phyloP scores from a whole-genome alignment of 2,113 vertebrate species.

The Labeo catla region DNA sequence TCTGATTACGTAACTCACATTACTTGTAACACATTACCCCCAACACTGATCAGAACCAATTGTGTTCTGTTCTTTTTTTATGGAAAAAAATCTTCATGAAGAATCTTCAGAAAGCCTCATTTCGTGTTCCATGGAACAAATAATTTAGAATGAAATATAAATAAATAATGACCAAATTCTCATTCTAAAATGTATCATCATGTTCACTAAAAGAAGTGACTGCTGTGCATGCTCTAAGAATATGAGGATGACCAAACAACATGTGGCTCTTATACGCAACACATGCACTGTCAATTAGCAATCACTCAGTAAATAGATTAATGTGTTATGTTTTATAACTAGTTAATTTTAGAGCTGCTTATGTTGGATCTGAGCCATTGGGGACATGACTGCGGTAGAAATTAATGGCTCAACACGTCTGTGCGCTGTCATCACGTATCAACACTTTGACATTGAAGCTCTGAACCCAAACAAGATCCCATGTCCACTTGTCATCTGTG shows the following conservation, averaged over 20 bases:
- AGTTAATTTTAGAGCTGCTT: constrained; percentile 31
- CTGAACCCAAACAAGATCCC: constrained; percentile 45
- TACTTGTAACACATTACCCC: too few relatives aligned
- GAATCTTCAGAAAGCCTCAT: not conserved
- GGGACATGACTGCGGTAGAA: constrained; percentile 2
- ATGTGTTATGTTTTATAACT: constrained; percentile 25
- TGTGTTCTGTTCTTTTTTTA: not conserved
- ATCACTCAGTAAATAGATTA: constrained; percentile 21
- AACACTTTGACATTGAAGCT: constrained; percentile 42
- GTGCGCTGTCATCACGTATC: constrained; percentile 35
- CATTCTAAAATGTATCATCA: not conserved
- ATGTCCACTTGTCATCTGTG: constrained; percentile 46
- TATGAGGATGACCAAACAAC: not conserved
- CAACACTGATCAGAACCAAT: too few relatives aligned
- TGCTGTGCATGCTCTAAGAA: not conserved
- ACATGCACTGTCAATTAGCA: not conserved
- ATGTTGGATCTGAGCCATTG: not conserved
- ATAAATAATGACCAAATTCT: not conserved
- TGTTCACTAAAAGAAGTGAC: not conserved
- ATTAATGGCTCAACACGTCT: constrained; percentile 12
- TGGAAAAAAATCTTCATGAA: not conserved
- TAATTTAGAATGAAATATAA: not conserved
- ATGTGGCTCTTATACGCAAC: not conserved
- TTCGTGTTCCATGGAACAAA: not conserved
- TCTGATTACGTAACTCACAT: too few relatives aligned